A percentile compares a stretch with the other conserved stretches of the same genome.
Conservation (phyloP, 2,797 vertebrate species). For the Phrynocephalus vlangalii region DNA sequence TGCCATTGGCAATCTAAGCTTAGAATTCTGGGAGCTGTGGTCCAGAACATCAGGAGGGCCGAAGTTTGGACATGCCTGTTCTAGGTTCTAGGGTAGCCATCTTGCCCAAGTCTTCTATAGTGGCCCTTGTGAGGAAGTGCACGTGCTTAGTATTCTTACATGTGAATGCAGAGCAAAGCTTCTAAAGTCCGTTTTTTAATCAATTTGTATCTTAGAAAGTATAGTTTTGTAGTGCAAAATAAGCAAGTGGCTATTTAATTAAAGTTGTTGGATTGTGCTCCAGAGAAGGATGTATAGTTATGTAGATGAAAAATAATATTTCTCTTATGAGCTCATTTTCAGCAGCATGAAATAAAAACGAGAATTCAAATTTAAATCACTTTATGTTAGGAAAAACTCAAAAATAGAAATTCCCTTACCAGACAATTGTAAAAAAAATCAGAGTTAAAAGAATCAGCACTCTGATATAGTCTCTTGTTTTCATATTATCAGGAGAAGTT, state of each 20-base stretch:
- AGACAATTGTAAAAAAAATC: slow-evolving; percentile 4
- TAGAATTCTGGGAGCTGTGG: too few relatives aligned
- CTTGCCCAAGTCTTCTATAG: neutral
- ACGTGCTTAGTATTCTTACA: neutral
- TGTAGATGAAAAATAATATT: neutral
- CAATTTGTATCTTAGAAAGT: neutral
- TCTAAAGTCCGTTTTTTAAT: neutral
- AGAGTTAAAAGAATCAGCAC: neutral
- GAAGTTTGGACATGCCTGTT: too few relatives aligned
- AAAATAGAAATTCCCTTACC: neutral
- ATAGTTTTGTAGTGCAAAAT: neutral
- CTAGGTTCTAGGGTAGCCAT: too few relatives aligned
- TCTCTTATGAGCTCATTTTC: neutral
- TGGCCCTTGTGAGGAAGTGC: neutral
- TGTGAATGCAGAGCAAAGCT: neutral
- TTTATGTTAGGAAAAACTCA: neutral
- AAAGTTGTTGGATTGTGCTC: neutral
- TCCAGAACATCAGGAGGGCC: too few relatives aligned
- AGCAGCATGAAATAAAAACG: neutral
- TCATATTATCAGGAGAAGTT: neutral
- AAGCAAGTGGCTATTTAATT: neutral
- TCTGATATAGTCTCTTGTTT: neutral
- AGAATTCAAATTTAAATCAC: neutral
- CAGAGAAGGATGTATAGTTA: neutral
- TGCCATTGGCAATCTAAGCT: too few relatives aligned